These are phyloP conservation scores for Oriolus oriolus DNA, from an alignment of 2,113 vertebrate species.

Conservation along the genomic window DNA sequence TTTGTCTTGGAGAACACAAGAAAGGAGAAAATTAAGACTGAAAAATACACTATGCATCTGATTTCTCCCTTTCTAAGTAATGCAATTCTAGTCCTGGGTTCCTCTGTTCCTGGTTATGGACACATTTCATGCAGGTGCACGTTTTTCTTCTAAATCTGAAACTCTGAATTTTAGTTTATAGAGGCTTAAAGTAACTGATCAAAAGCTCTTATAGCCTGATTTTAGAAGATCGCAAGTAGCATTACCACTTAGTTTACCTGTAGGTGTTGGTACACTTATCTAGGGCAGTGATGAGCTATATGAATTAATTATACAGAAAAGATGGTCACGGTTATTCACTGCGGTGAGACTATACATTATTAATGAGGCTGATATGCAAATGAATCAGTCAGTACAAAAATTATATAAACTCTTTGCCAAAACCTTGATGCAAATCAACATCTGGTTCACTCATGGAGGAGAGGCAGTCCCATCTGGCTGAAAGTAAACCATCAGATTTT, in stretches of 20 bases:
- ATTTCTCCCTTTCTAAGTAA: not conserved
- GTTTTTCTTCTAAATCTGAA: not conserved
- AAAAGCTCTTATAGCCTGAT: not conserved
- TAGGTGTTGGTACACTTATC: not conserved
- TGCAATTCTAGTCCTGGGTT: not conserved
- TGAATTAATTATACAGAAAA: conserved; percentile 12
- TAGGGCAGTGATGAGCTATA: not conserved
- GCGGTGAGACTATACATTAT: conserved; percentile 6
- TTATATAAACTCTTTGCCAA: not conserved
- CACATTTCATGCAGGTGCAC: not conserved
- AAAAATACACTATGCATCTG: not conserved
- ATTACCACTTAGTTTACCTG: not conserved
- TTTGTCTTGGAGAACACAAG: not conserved
- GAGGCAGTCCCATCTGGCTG: not conserved
- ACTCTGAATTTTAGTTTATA: not conserved
- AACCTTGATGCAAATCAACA: conserved; percentile 44
- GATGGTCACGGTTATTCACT: not conserved
- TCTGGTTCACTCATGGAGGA: conserved; percentile 12
- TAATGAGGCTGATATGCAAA: conserved; percentile 13
- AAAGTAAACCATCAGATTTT: not conserved
- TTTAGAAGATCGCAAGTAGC: not conserved
- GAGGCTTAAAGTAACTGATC: not conserved
- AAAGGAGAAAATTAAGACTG: not conserved
- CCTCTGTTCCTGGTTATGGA: not conserved
- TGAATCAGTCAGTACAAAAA: conserved; percentile 32